Conservation (phyloP, 2,113 vertebrate genomes). For the Aegithalos caudatus region DNA sequence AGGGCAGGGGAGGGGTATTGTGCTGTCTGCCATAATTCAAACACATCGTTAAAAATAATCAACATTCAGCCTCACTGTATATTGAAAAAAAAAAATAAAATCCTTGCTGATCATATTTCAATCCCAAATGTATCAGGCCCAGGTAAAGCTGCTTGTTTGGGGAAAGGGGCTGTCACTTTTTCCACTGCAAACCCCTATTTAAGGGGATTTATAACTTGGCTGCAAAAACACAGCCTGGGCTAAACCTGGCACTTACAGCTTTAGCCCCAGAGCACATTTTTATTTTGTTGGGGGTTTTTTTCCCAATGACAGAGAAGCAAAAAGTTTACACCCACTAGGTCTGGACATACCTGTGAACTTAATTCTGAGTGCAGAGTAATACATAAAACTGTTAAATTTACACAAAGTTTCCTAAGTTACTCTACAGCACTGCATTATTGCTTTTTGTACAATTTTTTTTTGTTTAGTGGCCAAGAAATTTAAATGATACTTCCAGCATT, state of each 20-base stretch:
- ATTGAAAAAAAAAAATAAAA: constrained; percentile 61
- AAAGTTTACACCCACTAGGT: not conserved
- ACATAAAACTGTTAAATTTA: not conserved
- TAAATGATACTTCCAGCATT: constrained; percentile 31
- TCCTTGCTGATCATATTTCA: constrained; percentile 65
- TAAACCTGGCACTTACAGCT: constrained; percentile 53
- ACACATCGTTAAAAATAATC: constrained; percentile 37
- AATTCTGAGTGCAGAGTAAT: not conserved
- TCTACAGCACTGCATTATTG: not conserved
- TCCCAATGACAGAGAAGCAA: not conserved
- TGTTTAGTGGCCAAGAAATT: constrained; percentile 7
- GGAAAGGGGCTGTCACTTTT: constrained; percentile 61
- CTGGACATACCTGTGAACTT: constrained; percentile 5
- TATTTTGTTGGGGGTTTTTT: constrained; percentile 9
- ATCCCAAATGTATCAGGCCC: constrained; percentile 54
- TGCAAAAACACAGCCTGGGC: constrained; percentile 54
- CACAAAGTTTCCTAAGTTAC: not conserved
- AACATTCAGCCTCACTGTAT: constrained; percentile 17
- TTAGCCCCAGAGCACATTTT: constrained; percentile 57
- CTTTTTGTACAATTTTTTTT: not conserved
- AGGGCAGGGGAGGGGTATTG: not conserved
- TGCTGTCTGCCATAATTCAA: not conserved
- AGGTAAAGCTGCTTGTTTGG: constrained; percentile 51
- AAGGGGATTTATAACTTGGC: constrained; percentile 67
- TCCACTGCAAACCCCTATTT: constrained; percentile 66